phyloP scores from a whole-genome alignment of 2,113 vertebrate species.

The Otus sunia region DNA sequence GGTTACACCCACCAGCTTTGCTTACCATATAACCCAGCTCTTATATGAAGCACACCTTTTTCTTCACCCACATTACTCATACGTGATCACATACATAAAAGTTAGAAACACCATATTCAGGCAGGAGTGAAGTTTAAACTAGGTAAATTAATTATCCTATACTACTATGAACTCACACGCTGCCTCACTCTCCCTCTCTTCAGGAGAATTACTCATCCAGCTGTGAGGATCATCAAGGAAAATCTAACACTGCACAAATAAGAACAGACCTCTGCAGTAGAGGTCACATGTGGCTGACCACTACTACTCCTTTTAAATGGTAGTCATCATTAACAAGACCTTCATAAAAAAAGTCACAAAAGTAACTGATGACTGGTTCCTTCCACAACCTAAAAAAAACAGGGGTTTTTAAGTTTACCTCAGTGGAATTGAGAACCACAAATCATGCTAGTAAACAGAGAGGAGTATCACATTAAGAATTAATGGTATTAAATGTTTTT shows the following conservation, averaged over 20 bases:
- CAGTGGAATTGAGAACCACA: background rate
- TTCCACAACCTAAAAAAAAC: background rate
- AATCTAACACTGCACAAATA: background rate
- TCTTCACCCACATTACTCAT: background rate
- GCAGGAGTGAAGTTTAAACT: background rate
- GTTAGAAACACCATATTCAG: background rate
- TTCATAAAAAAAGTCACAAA: background rate
- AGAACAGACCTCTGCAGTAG: background rate
- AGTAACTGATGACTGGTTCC: background rate
- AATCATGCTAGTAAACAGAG: background rate
- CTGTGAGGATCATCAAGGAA: background rate
- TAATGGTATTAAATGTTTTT: background rate
- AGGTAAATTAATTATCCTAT: background rate
- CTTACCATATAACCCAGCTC: background rate
- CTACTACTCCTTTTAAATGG: background rate
- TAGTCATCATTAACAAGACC: background rate
- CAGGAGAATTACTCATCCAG: background rate
- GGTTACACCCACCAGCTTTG: background rate
- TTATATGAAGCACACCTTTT: background rate
- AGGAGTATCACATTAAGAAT: background rate
- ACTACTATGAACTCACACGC: background rate
- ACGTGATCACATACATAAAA: background rate
- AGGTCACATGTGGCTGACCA: background rate
- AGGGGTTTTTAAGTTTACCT: background rate
- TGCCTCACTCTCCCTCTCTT: background rate